Evolutionary conservation across 2,888 invertebrate genomes (phyloP).

Genomic region (Bellardia bayeri): DNA sequence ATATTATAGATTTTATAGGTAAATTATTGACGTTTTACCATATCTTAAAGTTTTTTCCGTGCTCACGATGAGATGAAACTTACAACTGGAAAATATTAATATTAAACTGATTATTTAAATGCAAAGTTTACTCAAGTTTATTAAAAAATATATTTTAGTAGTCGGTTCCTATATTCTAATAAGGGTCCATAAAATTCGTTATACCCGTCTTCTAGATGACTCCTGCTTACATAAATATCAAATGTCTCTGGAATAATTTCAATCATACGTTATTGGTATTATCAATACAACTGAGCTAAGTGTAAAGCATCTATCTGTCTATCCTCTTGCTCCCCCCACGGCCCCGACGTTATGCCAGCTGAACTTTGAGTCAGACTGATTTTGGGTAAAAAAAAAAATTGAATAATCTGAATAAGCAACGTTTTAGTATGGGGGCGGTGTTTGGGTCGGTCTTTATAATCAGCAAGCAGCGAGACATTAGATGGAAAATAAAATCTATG

Average conservation of each 20-base stretch:
- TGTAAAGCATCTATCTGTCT: conserved; percentile 6
- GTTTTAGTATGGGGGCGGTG: conserved; percentile 67
- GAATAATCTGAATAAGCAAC: conserved; percentile 15
- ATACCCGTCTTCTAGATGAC: background rate
- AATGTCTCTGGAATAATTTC: conserved; percentile 28
- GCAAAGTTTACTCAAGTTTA: too few species aligned
- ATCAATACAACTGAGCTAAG: conserved; percentile 47
- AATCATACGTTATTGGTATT: conserved; percentile 42
- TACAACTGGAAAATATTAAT: too few species aligned
- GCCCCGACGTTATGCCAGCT: conserved; percentile 33
- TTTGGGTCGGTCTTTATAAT: conserved; percentile 36
- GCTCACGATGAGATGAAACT: too few species aligned
- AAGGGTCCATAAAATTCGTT: background rate
- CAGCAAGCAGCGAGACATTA: conserved; percentile 1
- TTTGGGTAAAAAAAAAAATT: conserved; percentile 43
- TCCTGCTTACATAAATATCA: conserved; percentile 2
- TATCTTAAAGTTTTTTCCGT: too few species aligned
- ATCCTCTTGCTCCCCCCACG: conserved; percentile 9
- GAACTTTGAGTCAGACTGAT: conserved; percentile 68
- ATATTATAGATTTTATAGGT: too few species aligned
- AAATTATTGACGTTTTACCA: too few species aligned
- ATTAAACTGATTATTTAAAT: too few species aligned
- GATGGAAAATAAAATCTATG: conserved; percentile 47
- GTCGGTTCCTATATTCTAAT: background rate
- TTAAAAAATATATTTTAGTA: too few species aligned